Base-by-base conservation (phyloP, 2,888 invertebrate species). In the Lochmaea capreae region DNA sequence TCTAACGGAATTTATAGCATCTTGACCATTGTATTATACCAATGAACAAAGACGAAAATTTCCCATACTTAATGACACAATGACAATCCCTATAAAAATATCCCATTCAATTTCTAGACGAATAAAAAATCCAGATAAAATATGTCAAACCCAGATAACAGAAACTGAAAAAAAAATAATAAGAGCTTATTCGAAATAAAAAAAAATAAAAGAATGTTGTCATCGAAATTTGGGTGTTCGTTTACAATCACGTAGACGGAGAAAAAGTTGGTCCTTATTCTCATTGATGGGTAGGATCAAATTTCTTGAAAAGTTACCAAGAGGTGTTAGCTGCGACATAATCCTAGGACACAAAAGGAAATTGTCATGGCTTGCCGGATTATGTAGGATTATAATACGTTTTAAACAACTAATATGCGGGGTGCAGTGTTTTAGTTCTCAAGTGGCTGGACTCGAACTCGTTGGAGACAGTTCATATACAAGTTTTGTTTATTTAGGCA, bases 361-460 rank as follows among this genome's bases (percentile, higher is more conserved):
- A 83, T 85, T 79, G 86, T 86, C 86, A 86, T 83, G 82, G 84
- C 84, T 81, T 82, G 83, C 84, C 84, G 85, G 86, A 86, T 86
- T 87, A 86, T 83, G 77, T 78, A 81, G 84, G 86, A 86, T 87
- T 87, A 86, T 81, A 81, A 83, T 86, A 82, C 84, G 84, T 86
- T 86, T 86, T 84, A 85, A 87, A 85, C 85, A 84, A 85, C 85
- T 85, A 86, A 86, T 84, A 82, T 81, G 80, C 77, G 79, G 80
- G 83, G 83, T 82, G 81, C 78, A 79, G 79, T 81, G 77, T 80
- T 79, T 80, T 77, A 72, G 70, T 73, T 69, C 63, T 76, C 65
- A 73, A 76, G 76, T 77, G 75, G 73, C 73, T 71, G 57, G 76
- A 76, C 77, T 75, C 14, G 54, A 57, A 22, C 22, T 57, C 63